Evolutionary conservation across 2,888 invertebrate genomes (phyloP).

Genomic region (Andrena fulva): DNA sequence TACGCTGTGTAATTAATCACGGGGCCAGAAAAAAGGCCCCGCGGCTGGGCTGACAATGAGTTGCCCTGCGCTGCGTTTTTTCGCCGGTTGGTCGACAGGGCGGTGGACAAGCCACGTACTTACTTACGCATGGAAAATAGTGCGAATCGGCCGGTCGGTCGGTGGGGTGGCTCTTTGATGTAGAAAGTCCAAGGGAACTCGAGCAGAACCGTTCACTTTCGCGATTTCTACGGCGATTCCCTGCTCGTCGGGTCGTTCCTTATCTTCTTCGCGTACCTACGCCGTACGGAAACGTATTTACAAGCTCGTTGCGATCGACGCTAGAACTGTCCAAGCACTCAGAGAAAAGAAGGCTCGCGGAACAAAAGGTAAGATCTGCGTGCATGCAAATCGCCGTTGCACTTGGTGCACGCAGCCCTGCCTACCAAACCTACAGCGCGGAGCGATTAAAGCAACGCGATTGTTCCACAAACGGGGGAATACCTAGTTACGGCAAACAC

Average conservation of each 20-base stretch:
- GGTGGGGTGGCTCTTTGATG: slow-evolving; percentile 40
- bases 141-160: slow-evolving; percentile 27
- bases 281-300: background rate
- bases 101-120: background rate
- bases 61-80: background rate
- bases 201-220: slow-evolving; percentile 52
- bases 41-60: background rate
- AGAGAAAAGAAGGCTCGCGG: background rate
- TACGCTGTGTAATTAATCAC: background rate
- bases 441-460: slow-evolving; percentile 34
- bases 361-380: slow-evolving; percentile 25
- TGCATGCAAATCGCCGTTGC: slow-evolving; percentile 41
- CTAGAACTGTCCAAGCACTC: too few species aligned
- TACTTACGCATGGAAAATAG: slow-evolving; percentile 39
- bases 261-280: background rate
- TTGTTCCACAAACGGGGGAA: slow-evolving; percentile 38
- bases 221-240: slow-evolving; percentile 42
- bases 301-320: too few species aligned
- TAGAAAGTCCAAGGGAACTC: slow-evolving; percentile 50
- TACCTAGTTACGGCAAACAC: slow-evolving; percentile 6
- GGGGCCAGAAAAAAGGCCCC: background rate
- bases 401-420: slow-evolving; percentile 16
- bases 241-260: slow-evolving; percentile 3
- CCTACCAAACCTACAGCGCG: slow-evolving; percentile 26
- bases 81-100: background rate